Evolutionary conservation across 2,888 invertebrate species (phyloP), one percentile per base, ranked within the genome.

Genomic region (Portevinia maculata): DNA sequence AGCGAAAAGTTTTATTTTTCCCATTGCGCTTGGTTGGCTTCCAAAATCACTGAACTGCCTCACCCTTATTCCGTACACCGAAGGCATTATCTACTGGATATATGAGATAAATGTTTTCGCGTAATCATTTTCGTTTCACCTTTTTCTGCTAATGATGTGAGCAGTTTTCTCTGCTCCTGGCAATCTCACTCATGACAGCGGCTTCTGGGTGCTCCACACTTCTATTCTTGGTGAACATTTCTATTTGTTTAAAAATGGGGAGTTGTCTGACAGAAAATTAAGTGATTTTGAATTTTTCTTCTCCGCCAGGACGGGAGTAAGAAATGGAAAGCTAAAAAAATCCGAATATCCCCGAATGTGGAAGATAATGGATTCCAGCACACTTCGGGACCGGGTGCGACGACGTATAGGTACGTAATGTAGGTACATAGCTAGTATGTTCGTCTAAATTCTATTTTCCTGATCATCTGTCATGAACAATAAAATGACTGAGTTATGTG

Each of bases 401-500:
- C 28, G 46, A 69, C 55, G 32, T 57, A 69, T 60, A 41, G 50
- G n/a, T 13, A 21, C 44, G 15, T 30, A n/a, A 37, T 52, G 48
- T 44, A 52, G 59, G 59, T 19, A 8, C 17, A 44, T 44, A 15
- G 19, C 44, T 44, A 11, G 44, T 21, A n/a, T 34, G 60, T 67
- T 74, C 55, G 53, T 81, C 69, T 70, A 64, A 75, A 81, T 75
- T 81, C 79, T 78, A 78, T 78, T 83, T 78, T 83, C 78, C 78
- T 83, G 78, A 83, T 83, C 83, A 83, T 83, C 83, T 83, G 83
- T 83, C 83, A 78, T 67, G 83, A 83, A 83, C 83, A 78, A 78
- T 83, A 83, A 64, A 50, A 78, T 67, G 78, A 78, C 78, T 73
- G 83, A 73, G 83, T 78, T 73, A 73, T 83, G 83, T 78, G 83